These are phyloP conservation scores for Phoronis australis DNA, from an alignment of 2,888 invertebrate species.

Conservation along the genomic window DNA sequence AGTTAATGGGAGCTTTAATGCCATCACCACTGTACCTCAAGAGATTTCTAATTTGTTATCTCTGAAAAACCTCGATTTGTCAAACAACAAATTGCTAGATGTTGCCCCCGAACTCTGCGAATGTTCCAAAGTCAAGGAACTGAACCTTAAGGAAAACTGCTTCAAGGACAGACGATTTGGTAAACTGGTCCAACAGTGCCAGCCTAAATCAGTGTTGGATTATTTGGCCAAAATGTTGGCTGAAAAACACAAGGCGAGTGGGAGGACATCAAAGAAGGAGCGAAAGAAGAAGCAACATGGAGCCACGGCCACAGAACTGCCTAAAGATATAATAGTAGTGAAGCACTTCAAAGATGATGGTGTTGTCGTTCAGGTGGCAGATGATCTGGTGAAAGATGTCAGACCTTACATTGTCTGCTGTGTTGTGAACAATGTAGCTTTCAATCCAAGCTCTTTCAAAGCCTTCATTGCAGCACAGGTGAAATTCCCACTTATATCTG, in stretches of 20 bases:
- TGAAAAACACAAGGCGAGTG: conserved; percentile 17
- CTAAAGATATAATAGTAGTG: conserved; percentile 50
- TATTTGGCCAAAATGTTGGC: conserved; percentile 61
- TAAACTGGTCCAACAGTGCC: conserved; percentile 68
- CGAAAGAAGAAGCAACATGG: conserved; percentile 17
- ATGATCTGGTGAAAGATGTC: conserved; percentile 57
- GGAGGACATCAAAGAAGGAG: conserved; percentile 25
- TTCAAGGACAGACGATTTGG: conserved; percentile 67
- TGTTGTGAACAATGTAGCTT: conserved; percentile 62
- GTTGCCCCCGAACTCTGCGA: conserved; percentile 68
- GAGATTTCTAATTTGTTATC: conserved; percentile 59
- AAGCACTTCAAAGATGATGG: conserved; percentile 44
- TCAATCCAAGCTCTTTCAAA: conserved; percentile 62
- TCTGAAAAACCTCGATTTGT: conserved; percentile 67
- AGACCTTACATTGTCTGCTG: conserved; percentile 72
- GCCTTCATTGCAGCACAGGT: conserved; percentile 70
- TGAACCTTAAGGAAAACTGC: conserved; percentile 70
- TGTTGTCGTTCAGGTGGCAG: conserved; percentile 26
- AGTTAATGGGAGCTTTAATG: conserved; percentile 64
- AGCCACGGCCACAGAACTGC: conserved; percentile 42
- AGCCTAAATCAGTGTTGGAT: conserved; percentile 67
- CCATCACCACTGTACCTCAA: conserved; percentile 62
- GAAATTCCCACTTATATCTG: conserved; percentile 6
- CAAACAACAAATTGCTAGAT: conserved; percentile 63
- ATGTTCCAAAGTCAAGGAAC: conserved; percentile 70